Percentiles rank a stretch among this genome's conserved stretches.
Evolutionary conservation across 2,888 invertebrate species (phyloP).

Genomic region (Eupithecia vulgata): DNA sequence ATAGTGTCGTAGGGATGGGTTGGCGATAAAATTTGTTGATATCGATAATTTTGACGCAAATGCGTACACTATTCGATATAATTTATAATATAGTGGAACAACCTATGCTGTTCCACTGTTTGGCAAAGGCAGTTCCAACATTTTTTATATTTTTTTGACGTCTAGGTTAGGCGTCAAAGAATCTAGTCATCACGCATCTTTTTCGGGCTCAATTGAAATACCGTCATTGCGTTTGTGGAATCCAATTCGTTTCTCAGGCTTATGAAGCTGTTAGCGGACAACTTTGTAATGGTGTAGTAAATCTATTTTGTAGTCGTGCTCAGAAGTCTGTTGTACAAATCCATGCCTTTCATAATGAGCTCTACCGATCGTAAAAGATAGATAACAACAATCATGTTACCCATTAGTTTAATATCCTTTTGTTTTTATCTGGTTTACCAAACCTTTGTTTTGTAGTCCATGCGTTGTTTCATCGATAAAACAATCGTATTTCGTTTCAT

Average conservation of each 20-base stretch:
- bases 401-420: neutral
- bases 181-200: neutral
- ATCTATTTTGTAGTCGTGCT: neutral
- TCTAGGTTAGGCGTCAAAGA: neutral
- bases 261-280: neutral
- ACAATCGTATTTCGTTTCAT: slow-evolving; percentile 33
- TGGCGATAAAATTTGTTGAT: slow-evolving; percentile 47
- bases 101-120: neutral
- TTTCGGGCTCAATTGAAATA: neutral
- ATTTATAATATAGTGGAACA: too few species aligned
- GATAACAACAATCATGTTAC: neutral
- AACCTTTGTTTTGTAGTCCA: neutral
- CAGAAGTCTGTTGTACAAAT: neutral
- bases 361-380: neutral
- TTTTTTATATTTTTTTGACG: neutral
- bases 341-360: neutral
- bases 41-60: slow-evolving; percentile 15
- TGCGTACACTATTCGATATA: neutral
- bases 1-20: slow-evolving; percentile 61
- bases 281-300: too few species aligned
- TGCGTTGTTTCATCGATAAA: slow-evolving; percentile 18
- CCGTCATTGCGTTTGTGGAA: neutral
- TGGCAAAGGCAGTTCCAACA: neutral
- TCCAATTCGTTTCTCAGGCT: neutral
- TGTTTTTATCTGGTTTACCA: neutral